Percentiles rank a stretch among this genome's conserved stretches.
Conservation (phyloP, 2,113 vertebrate genomes). For the Hydropotes inermis region DNA sequence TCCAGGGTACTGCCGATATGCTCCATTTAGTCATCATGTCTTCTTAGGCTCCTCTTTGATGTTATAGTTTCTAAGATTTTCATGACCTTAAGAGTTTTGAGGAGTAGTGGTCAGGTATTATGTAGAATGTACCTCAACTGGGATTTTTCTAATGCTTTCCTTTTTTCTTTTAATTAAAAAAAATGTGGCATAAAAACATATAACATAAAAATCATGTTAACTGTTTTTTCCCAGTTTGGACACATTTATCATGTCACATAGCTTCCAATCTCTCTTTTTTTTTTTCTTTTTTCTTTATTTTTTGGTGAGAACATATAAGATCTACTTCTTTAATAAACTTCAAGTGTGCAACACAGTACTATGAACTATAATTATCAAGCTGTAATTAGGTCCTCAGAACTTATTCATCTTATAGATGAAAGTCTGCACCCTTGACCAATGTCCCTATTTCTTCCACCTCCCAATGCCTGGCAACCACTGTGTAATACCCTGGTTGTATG, state of each 20-base stretch:
- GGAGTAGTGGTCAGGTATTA: neutral
- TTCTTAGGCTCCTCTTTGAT: neutral
- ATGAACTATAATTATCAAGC: neutral
- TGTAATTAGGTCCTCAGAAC: neutral
- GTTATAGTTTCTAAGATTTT: neutral
- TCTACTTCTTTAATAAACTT: neutral
- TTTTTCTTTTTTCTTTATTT: neutral
- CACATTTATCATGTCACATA: neutral
- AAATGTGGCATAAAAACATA: neutral
- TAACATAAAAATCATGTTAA: neutral
- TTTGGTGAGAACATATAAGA: neutral
- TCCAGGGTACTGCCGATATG: neutral
- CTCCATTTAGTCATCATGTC: neutral
- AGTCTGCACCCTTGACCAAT: neutral
- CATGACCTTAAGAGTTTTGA: neutral
- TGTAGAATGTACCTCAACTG: neutral
- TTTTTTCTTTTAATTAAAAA: neutral
- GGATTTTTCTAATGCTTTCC: neutral
- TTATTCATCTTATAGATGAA: neutral
- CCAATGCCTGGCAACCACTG: neutral
- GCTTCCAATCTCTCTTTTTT: neutral
- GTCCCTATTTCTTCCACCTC: neutral
- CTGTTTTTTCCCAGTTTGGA: neutral
- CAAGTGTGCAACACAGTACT: neutral
- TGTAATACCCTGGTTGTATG: neutral